Conservation (phyloP, 2,888 invertebrate species). For the Alviniconcha strummeri region DNA sequence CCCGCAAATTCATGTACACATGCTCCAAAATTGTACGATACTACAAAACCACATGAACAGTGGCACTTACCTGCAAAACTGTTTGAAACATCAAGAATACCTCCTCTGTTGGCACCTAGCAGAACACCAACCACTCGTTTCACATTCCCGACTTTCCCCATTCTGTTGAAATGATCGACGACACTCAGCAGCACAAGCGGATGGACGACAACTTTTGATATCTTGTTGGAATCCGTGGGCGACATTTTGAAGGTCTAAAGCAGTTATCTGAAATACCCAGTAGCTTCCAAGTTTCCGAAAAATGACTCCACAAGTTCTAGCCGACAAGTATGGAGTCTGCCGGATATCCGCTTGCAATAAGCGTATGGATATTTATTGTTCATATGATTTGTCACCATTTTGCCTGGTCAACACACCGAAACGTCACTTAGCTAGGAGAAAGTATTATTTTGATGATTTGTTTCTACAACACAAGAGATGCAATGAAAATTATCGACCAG, state of each 20-base stretch:
- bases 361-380: background rate
- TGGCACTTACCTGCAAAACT: slow-evolving; percentile 94
- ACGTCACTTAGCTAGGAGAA: too few species aligned
- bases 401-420: too few species aligned
- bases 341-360: slow-evolving; percentile 27
- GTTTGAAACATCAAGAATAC: slow-evolving; percentile 97
- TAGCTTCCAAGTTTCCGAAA: too few species aligned
- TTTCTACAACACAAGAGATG: too few species aligned
- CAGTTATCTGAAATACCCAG: background rate
- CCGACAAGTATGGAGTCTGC: slow-evolving; percentile 17
- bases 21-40: too few species aligned
- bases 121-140: slow-evolving; percentile 98
- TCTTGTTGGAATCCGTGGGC: slow-evolving; percentile 50
- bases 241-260: slow-evolving; percentile 42
- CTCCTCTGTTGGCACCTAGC: slow-evolving; percentile 93
- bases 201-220: slow-evolving; percentile 95
- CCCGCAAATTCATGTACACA: too few species aligned
- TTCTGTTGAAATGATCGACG: slow-evolving; percentile 99
- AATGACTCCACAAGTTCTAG: slow-evolving; percentile 32
- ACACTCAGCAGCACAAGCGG: slow-evolving; percentile 98
- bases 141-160: slow-evolving; percentile 99
- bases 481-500: too few species aligned
- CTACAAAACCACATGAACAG: too few species aligned
- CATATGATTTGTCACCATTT: background rate
- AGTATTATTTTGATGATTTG: too few species aligned